phyloP scores from a whole-genome alignment of 2,888 invertebrate species.

The Bombyx huttoni region DNA sequence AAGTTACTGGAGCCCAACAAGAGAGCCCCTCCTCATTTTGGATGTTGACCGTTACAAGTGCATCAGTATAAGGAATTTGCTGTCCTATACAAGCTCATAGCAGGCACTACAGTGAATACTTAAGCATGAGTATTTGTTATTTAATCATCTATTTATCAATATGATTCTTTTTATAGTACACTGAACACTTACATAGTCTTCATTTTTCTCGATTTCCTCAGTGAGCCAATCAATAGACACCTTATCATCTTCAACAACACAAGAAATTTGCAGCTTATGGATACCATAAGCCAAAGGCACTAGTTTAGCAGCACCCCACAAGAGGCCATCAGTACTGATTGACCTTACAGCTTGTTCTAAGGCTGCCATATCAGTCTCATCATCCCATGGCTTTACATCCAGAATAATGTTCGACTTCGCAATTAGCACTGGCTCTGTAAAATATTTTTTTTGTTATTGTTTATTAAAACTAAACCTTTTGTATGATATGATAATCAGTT shows the following conservation, averaged over 20 bases:
- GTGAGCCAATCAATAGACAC: constrained; percentile 90
- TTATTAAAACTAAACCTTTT: too few relatives aligned
- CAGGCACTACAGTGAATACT: too few relatives aligned
- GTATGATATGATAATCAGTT: too few relatives aligned
- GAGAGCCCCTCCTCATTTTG: too few relatives aligned
- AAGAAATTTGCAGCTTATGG: constrained; percentile 90
- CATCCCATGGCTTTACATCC: constrained; percentile 95
- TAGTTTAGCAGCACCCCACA: constrained; percentile 95
- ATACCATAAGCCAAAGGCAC: constrained; percentile 95
- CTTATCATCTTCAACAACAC: constrained; percentile 97
- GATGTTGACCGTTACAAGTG: too few relatives aligned
- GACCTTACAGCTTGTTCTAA: constrained; percentile 86
- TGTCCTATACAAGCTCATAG: too few relatives aligned
- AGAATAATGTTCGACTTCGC: constrained; percentile 96
- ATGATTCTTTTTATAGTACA: neutral
- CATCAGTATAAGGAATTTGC: too few relatives aligned
- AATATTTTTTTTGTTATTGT: neutral
- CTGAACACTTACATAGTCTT: constrained; percentile 79
- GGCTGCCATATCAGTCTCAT: constrained; percentile 91
- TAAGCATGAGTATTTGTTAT: too few relatives aligned
- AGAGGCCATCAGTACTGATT: constrained; percentile 85
- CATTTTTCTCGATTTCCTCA: constrained; percentile 87
- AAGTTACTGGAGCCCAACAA: too few relatives aligned
- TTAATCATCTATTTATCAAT: too few relatives aligned
- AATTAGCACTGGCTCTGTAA: constrained; percentile 84